Percentiles rank a stretch among this genome's conserved stretches.
These are phyloP conservation scores for Cyprinodon brontotheroides DNA, from an alignment of 2,113 vertebrate genomes.

Conservation along the genomic window DNA sequence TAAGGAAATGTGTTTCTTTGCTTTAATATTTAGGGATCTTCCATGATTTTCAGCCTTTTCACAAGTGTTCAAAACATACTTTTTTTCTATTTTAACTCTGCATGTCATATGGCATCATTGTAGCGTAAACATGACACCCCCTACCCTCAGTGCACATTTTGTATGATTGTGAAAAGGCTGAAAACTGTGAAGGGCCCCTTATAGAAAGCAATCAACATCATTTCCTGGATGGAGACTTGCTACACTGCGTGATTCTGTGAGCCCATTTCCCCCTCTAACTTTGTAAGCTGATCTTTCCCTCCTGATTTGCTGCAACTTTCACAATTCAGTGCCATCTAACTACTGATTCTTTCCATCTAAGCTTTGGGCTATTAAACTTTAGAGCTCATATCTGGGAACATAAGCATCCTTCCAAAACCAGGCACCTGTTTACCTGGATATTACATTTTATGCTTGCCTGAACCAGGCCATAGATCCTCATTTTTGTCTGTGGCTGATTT, in stretches of 20 bases:
- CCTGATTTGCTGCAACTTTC: not conserved
- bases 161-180: no score
- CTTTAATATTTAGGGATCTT: no score
- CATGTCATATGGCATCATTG: no score
- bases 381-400: not conserved
- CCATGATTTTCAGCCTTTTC: no score
- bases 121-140: no score
- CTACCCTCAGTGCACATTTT: no score
- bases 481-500: slow-evolving; percentile 28
- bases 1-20: not conserved
- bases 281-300: not conserved
- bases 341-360: slow-evolving; percentile 14
- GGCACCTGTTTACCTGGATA: not conserved
- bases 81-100: no score
- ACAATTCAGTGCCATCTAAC: not conserved
- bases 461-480: not conserved
- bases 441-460: not conserved
- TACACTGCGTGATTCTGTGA: not conserved
- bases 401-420: not conserved
- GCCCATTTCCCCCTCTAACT: not conserved
- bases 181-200: no score
- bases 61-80: no score
- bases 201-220: no score
- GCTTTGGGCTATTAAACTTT: slow-evolving; percentile 1
- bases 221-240: not conserved